Evolutionary conservation across 1,140 invertebrate genomes (phyloP).

Genomic region (Zeugodacus cucurbitae): DNA sequence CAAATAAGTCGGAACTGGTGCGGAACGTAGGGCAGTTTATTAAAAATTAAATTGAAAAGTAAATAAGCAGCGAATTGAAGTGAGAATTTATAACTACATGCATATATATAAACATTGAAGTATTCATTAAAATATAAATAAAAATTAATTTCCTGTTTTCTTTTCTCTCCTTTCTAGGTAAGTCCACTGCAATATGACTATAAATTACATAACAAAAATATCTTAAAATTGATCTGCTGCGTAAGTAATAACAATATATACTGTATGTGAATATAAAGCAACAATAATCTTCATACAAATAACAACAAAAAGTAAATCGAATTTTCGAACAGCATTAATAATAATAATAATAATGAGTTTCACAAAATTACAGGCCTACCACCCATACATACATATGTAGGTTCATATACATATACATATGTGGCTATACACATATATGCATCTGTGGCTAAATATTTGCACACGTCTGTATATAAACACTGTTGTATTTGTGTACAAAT

Average conservation of each 20-base stretch:
- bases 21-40: no score
- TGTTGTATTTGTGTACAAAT: background rate
- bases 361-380: background rate
- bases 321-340: background rate
- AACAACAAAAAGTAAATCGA: background rate
- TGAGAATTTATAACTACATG: no score
- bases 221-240: background rate
- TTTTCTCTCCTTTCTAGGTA: slow-evolving; percentile 8
- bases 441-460: background rate
- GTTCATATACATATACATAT: no score
- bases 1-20: no score
- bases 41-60: background rate
- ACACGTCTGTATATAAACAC: background rate
- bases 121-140: background rate
- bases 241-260: background rate
- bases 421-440: no score
- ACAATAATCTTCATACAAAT: background rate
- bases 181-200: background rate
- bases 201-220: background rate
- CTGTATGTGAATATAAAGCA: background rate
- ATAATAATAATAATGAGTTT: background rate
- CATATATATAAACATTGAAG: background rate
- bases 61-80: background rate
- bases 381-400: no score
- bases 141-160: background rate